Conservation (phyloP, 2,888 invertebrate species). For the Sisyra terminalis region DNA sequence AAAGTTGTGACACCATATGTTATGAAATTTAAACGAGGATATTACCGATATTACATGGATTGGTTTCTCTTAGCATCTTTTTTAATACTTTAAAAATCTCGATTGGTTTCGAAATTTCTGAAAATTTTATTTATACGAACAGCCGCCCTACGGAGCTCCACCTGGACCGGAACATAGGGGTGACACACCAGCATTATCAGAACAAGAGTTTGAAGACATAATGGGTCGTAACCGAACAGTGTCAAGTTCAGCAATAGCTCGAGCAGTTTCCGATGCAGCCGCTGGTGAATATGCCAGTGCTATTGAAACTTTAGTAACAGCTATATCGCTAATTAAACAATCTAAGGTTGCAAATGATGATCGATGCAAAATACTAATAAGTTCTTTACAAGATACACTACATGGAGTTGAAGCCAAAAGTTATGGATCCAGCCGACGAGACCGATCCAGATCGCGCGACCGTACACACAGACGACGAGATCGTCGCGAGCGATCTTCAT, state of each 20-base stretch:
- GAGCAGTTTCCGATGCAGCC: slow-evolving; percentile 95
- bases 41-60: too few species aligned
- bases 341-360: slow-evolving; percentile 88
- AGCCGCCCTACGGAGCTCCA: slow-evolving; percentile 41
- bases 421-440: slow-evolving; percentile 60
- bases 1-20: too few species aligned
- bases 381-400: slow-evolving; percentile 89
- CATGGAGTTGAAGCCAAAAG: slow-evolving; percentile 97
- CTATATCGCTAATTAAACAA: slow-evolving; percentile 96
- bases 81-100: too few species aligned
- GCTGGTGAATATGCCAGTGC: slow-evolving; percentile 96
- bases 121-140: too few species aligned
- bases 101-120: too few species aligned
- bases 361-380: slow-evolving; percentile 93
- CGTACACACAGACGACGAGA: slow-evolving; percentile 28
- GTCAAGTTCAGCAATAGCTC: slow-evolving; percentile 89
- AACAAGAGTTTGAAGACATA: slow-evolving; percentile 96
- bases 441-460: slow-evolving; percentile 34
- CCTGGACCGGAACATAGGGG: slow-evolving; percentile 35
- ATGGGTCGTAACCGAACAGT: slow-evolving; percentile 96
- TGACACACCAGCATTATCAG: slow-evolving; percentile 53
- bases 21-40: too few species aligned
- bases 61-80: too few species aligned
- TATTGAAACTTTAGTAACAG: slow-evolving; percentile 96
- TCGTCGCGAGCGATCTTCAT: slow-evolving; percentile 25